Evolutionary conservation across 2,113 vertebrate species (phyloP), one percentile per base, ranked within the genome.

Genomic region (Nymphicus hollandicus): DNA sequence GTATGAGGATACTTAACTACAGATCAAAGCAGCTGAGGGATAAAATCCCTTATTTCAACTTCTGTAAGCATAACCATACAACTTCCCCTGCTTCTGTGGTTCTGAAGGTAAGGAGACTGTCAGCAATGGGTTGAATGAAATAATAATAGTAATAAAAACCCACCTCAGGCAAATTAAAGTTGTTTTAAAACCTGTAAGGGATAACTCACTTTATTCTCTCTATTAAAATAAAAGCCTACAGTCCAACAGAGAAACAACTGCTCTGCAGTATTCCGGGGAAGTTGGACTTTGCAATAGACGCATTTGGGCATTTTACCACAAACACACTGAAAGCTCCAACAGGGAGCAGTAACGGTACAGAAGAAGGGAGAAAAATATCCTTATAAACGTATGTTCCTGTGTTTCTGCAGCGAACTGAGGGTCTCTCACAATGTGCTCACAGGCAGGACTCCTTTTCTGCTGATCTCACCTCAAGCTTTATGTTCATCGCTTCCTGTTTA

Each of bases 401-500:
- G 22, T 58, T 80, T 49, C 50, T 61, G 18, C 60, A 56, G 7
- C 9, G 43, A 76, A 43, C 8, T 27, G n/a, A 64, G 50, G 55
- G 78, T 61, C 71, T 86, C 49, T 65, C 7, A 43, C 18, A 52
- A 5, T 2, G 8, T 52, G 60, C 53, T 90, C 27, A 72, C 28
- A 93, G 63, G 35, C 70, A 85, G 61, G 73, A 76, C 43, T 86
- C 49, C 69, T 70, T 81, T 91, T 87, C 60, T 95, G 89, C 92
- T 97, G 72, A 95, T 44, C 71, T 84, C 50, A 68, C 70, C 79
- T 94, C 69, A 28, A 68, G 89, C 39, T 83, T 82, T 85, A 84
- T 9, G 33, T 73, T 86, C 86, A 89, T 78, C 14, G 68, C 93
- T 95, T 97, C 93, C 95, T 94, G 83, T 77, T 77, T 81, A 79